These are phyloP conservation scores for Andrena hattorfiana DNA, from an alignment of 2,888 invertebrate species.

Conservation along the genomic window DNA sequence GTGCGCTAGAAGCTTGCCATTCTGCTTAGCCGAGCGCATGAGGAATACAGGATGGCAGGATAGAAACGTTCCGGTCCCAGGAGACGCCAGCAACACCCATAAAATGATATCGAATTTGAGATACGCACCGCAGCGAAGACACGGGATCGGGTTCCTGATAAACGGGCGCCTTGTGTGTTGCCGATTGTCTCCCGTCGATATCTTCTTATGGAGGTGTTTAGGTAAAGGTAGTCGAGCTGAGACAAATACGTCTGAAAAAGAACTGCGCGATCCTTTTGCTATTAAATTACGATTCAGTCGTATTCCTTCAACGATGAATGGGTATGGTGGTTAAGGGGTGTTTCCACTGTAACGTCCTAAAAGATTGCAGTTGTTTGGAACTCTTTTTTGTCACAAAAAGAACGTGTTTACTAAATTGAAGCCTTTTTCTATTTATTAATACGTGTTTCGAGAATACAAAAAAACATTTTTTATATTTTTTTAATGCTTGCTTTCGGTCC, in stretches of 20 bases:
- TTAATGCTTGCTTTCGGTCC: too few relatives aligned
- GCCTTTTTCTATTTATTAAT: too few relatives aligned
- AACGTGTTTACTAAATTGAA: too few relatives aligned
- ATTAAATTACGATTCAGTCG: constrained; percentile 32
- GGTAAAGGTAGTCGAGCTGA: not conserved
- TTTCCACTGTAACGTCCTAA: too few relatives aligned
- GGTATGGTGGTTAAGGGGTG: not conserved
- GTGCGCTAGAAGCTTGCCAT: constrained; percentile 38
- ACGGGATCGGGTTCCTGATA: constrained; percentile 35
- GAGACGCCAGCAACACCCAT: constrained; percentile 40
- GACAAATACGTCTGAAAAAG: not conserved
- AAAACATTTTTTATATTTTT: too few relatives aligned
- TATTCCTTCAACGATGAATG: not conserved
- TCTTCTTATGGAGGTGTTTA: constrained; percentile 9
- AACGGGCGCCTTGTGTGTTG: constrained; percentile 33
- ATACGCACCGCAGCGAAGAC: constrained; percentile 11
- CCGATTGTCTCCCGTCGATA: constrained; percentile 36
- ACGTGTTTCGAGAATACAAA: too few relatives aligned
- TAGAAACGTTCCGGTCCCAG: constrained; percentile 41
- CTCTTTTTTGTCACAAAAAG: too few relatives aligned
- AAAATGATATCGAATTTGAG: constrained; percentile 66
- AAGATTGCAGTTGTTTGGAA: too few relatives aligned
- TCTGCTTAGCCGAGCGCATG: constrained; percentile 49
- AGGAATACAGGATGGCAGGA: constrained; percentile 36
- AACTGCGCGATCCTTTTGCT: not conserved